These are phyloP conservation scores for Harlomillsia oculata DNA, from an alignment of 1,140 invertebrate species.

Conservation along the genomic window DNA sequence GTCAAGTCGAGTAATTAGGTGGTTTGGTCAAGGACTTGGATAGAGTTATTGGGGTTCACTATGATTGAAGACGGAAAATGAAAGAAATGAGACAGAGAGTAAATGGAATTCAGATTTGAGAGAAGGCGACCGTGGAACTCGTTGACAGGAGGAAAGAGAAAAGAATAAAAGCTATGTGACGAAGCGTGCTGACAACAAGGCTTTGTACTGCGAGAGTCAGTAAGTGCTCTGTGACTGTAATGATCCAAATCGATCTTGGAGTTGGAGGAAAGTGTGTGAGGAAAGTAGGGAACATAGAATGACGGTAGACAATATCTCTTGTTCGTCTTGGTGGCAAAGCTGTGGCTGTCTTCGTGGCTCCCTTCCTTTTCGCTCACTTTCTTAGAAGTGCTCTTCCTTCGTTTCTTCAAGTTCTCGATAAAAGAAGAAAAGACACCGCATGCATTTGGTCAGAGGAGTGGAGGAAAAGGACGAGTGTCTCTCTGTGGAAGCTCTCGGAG, in stretches of 20 bases:
- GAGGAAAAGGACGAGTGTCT: no score
- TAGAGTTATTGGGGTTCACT: neutral
- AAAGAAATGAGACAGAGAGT: neutral
- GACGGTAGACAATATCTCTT: constrained; percentile 27
- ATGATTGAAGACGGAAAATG: constrained; percentile 6
- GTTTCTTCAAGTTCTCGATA: neutral
- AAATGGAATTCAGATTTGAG: neutral
- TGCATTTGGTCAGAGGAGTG: neutral
- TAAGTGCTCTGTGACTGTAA: no score
- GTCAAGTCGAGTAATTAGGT: neutral
- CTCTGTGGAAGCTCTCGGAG: no score
- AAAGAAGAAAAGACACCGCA: no score
- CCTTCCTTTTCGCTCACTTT: neutral
- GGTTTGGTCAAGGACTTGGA: neutral
- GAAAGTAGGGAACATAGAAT: constrained; percentile 26
- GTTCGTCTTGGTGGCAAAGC: neutral
- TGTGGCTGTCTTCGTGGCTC: neutral
- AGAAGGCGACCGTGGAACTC: neutral
- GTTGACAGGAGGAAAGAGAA: no score
- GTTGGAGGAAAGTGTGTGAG: constrained; percentile 16
- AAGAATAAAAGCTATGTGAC: no score
- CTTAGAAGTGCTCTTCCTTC: constrained; percentile 1
- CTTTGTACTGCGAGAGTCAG: no score
- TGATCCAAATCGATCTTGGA: constrained; percentile 29
- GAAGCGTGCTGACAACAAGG: no score